Percentiles rank a stretch among this genome's conserved stretches.
Evolutionary conservation across 2,113 vertebrate species (phyloP).

Genomic region (Lamprotornis superbus): DNA sequence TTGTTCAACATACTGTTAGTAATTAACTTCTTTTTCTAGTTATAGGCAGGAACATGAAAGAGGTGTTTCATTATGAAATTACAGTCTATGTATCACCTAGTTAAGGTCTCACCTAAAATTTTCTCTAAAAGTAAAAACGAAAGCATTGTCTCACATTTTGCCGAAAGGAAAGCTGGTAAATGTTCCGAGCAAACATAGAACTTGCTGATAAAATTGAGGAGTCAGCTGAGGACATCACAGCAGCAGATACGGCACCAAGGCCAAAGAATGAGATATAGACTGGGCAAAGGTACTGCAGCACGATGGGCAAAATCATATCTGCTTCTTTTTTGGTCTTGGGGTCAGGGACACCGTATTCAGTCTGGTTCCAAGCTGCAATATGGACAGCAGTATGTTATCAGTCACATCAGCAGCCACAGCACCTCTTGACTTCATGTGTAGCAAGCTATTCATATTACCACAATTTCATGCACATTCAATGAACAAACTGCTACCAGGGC

Average conservation of each 20-base stretch:
- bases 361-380: conserved; percentile 92
- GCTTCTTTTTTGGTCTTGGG: conserved; percentile 85
- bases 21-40: not conserved
- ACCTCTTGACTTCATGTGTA: not conserved
- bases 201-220: conserved; percentile 97
- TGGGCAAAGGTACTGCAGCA: conserved; percentile 93
- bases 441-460: not conserved
- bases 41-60: not conserved
- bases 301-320: conserved; percentile 95
- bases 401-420: not conserved
- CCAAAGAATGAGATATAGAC: conserved; percentile 93
- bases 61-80: not conserved
- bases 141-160: conserved; percentile 84
- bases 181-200: conserved; percentile 97
- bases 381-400: not conserved
- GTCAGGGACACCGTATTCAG: conserved; percentile 78
- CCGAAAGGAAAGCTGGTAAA: conserved; percentile 93
- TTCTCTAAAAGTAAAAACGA: not conserved
- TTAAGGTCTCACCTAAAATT: not conserved
- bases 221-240: conserved; percentile 97
- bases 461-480: not conserved
- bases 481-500: not conserved
- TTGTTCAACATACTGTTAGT: not conserved
- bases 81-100: not conserved
- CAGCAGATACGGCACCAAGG: conserved; percentile 92